A percentile compares a stretch with the other conserved stretches of the same genome.
These are phyloP conservation scores for Eristalinus aeneus DNA, from an alignment of 2,888 invertebrate species.

Conservation along the genomic window DNA sequence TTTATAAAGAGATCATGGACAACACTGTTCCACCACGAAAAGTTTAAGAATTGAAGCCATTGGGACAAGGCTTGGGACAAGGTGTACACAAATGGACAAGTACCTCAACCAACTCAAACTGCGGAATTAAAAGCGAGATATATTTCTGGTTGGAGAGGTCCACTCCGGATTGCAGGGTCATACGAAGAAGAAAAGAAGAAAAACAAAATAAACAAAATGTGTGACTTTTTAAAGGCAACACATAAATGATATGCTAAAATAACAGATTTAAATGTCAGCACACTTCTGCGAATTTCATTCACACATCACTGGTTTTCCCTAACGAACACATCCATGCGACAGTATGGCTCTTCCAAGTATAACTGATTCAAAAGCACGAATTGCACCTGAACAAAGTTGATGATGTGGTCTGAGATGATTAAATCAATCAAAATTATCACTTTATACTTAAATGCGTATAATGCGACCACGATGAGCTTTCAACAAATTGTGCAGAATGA, in stretches of 20 bases:
- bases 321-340: not conserved
- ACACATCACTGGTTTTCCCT: not conserved
- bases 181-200: not conserved
- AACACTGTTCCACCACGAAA: too few species aligned
- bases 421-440: conserved; percentile 2
- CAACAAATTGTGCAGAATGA: not conserved
- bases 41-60: too few species aligned
- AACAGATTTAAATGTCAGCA: not conserved
- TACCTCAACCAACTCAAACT: too few species aligned
- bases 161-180: too few species aligned
- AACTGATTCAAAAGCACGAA: not conserved
- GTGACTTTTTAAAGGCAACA: not conserved
- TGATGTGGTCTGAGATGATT: conserved; percentile 13
- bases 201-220: not conserved
- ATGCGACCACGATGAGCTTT: not conserved
- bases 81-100: too few species aligned
- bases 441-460: conserved; percentile 1
- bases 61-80: too few species aligned
- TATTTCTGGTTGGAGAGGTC: too few species aligned
- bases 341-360: not conserved
- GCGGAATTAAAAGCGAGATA: too few species aligned
- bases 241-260: not conserved
- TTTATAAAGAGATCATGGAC: too few species aligned
- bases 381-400: not conserved
- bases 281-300: not conserved